Conservation (phyloP, 2,888 invertebrate species). For the Anorthoa munda region DNA sequence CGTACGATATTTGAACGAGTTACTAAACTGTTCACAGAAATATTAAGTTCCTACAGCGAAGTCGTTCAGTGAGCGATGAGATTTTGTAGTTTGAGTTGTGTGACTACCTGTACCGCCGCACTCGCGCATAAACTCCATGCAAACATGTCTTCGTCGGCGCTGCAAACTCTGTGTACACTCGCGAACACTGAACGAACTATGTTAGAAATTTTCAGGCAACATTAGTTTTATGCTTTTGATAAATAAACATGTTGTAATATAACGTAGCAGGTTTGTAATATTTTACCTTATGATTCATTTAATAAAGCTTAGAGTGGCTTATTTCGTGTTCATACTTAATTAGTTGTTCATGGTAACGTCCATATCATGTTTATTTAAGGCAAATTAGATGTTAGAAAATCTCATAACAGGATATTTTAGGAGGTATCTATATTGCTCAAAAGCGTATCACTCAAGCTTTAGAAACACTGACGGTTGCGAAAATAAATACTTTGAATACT, state of each 20-base stretch:
- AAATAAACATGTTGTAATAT: constrained; percentile 45
- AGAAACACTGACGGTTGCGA: background rate
- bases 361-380: background rate
- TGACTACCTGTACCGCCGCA: constrained; percentile 47
- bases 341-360: background rate
- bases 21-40: constrained; percentile 48
- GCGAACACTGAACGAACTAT: constrained; percentile 48
- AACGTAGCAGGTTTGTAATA: constrained; percentile 12
- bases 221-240: constrained; percentile 47
- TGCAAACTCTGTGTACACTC: constrained; percentile 49
- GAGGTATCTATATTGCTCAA: background rate
- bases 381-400: background rate
- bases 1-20: constrained; percentile 37
- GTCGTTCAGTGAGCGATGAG: constrained; percentile 51
- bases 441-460: background rate
- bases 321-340: background rate
- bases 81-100: constrained; percentile 55
- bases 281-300: constrained; percentile 20
- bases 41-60: constrained; percentile 44
- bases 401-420: background rate
- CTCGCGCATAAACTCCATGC: constrained; percentile 46
- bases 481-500: background rate
- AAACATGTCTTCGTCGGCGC: constrained; percentile 46
- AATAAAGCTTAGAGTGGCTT: constrained; percentile 4
- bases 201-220: constrained; percentile 52